Evolutionary conservation across 2,797 vertebrate genomes (phyloP).

Genomic region (Eleutherodactylus coqui): DNA sequence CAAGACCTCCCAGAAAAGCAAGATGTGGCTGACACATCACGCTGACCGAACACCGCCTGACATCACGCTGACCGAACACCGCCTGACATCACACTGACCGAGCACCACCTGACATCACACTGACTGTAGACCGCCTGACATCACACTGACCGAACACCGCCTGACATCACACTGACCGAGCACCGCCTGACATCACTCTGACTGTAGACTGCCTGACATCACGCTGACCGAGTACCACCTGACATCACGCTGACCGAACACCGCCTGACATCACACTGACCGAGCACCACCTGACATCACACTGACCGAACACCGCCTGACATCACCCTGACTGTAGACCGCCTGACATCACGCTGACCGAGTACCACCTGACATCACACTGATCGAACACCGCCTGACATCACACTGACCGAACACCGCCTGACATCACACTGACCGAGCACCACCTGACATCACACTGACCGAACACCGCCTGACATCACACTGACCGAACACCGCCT

Average conservation of each 20-base stretch:
- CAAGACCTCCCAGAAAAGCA: slow-evolving; percentile 56
- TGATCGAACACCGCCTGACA: not conserved
- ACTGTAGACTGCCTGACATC: not conserved
- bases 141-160: not conserved
- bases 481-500: not conserved
- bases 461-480: not conserved
- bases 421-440: not conserved
- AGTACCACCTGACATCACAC: not conserved
- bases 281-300: not conserved
- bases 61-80: not conserved
- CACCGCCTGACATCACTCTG: too few species aligned
- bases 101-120: not conserved
- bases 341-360: not conserved
- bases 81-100: not conserved
- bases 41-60: not conserved
- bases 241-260: not conserved
- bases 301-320: not conserved
- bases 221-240: not conserved
- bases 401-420: not conserved
- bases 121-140: not conserved
- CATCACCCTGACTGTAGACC: not conserved
- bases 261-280: not conserved
- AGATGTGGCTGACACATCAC: slow-evolving; percentile 3
- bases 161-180: not conserved
- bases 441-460: not conserved